Conservation (phyloP, 2,888 invertebrate species). For the Proisotoma minuta region DNA sequence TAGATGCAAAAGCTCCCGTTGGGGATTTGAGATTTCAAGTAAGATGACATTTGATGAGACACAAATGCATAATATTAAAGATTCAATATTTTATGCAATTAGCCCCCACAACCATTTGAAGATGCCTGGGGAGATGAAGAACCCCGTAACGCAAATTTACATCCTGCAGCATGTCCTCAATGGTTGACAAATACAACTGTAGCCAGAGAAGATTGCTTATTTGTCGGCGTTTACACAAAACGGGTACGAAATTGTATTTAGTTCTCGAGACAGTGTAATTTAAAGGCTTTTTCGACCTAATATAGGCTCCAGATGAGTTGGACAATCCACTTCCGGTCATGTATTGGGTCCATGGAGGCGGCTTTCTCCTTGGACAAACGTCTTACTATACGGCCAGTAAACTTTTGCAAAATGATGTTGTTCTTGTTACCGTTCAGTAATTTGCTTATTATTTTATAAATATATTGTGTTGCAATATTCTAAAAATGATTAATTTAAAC, state of each 20-base stretch:
- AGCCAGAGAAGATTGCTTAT: conserved; percentile 30
- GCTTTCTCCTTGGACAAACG: conserved; percentile 30
- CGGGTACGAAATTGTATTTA: conserved; percentile 6
- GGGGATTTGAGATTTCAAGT: conserved; percentile 24
- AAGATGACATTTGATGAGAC: not conserved
- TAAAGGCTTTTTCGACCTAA: no score
- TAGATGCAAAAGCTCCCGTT: not conserved
- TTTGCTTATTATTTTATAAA: not conserved
- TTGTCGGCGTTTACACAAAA: conserved; percentile 22
- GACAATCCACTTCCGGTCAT: conserved; percentile 20
- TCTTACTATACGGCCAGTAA: conserved; percentile 26
- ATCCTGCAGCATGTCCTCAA: conserved; percentile 27
- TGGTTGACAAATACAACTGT: conserved; percentile 15
- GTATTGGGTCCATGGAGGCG: conserved; percentile 36
- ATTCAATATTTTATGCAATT: not conserved
- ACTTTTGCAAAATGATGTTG: conserved; percentile 19
- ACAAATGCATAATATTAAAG: not conserved
- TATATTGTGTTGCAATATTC: not conserved
- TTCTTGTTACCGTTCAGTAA: conserved; percentile 25
- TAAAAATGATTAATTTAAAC: not conserved
- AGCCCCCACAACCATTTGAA: conserved; percentile 24
- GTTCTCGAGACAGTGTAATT: no score
- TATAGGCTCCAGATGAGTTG: not conserved
- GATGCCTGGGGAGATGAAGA: conserved; percentile 19
- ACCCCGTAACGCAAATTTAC: conserved; percentile 16